These are phyloP conservation scores for Phocides pigmalion DNA, from an alignment of 1,140 invertebrate genomes.

Conservation along the genomic window DNA sequence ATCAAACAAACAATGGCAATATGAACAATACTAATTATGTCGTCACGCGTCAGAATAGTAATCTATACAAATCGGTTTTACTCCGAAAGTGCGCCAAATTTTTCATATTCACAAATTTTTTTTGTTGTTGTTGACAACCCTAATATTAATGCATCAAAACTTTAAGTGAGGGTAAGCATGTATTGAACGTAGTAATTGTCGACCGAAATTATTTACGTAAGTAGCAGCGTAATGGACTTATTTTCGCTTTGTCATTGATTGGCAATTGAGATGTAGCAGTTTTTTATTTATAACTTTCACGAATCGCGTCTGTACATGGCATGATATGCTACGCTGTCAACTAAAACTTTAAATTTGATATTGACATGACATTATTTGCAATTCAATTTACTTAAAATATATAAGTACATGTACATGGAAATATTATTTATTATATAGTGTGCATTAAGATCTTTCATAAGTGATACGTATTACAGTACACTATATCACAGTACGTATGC, in stretches of 20 bases:
- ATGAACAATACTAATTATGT: no score
- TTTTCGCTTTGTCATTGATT: conserved; percentile 61
- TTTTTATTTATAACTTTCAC: conserved; percentile 50
- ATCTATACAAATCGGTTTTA: no score
- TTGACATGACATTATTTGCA: background rate
- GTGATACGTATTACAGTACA: no score
- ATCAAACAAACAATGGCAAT: no score
- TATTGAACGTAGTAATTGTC: conserved; percentile 43
- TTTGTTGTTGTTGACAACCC: background rate
- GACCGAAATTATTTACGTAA: conserved; percentile 44
- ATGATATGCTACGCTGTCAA: background rate
- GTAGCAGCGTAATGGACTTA: conserved; percentile 45
- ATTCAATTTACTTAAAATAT: background rate
- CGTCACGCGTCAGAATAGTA: no score
- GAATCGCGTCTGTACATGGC: background rate
- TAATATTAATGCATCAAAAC: conserved; percentile 33
- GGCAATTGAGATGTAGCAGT: conserved; percentile 47
- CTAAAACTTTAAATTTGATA: background rate
- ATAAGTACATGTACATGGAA: no score
- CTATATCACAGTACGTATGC: no score
- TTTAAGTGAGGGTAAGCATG: conserved; percentile 36
- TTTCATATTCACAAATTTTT: no score
- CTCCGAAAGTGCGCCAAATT: no score
- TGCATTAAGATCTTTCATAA: no score
- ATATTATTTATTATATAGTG: no score